Evolutionary conservation across 2,888 invertebrate species (phyloP).

Genomic region (Lacanobia wlatinum): DNA sequence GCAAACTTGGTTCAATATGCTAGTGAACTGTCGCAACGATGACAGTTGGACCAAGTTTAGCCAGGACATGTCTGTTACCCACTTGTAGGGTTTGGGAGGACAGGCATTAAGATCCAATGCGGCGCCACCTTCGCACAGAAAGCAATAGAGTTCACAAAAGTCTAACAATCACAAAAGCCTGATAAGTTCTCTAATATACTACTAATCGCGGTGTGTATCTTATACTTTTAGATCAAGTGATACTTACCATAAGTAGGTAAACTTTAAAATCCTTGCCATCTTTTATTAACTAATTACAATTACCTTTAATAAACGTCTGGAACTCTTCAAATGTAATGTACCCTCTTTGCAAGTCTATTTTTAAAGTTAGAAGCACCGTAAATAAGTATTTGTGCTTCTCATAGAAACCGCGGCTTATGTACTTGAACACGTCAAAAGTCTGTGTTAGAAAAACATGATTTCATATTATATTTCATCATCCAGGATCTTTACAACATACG

Average conservation of each 20-base stretch:
- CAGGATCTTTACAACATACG: neutral
- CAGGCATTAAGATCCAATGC: constrained; percentile 96
- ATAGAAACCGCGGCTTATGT: constrained; percentile 95
- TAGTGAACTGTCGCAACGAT: constrained; percentile 92
- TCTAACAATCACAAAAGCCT: neutral
- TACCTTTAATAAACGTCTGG: constrained; percentile 94
- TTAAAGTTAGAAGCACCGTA: constrained; percentile 94
- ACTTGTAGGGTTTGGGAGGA: constrained; percentile 94
- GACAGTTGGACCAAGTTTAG: constrained; percentile 95
- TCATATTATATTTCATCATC: neutral
- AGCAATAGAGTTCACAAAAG: neutral
- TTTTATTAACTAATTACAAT: neutral
- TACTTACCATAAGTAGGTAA: neutral
- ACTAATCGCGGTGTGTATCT: neutral
- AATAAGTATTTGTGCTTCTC: constrained; percentile 96
- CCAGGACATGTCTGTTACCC: constrained; percentile 97
- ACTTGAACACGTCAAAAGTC: constrained; percentile 95
- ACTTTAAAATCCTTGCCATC: neutral
- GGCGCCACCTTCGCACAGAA: constrained; percentile 92
- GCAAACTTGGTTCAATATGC: constrained; percentile 92
- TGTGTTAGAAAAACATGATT: constrained; percentile 9
- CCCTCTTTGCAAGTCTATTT: constrained; percentile 94
- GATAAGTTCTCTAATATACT: neutral
- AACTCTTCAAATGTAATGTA: constrained; percentile 94
- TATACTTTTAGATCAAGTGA: neutral